Base-by-base conservation (phyloP, 1,140 invertebrate genomes). In the Physella acuta region DNA sequence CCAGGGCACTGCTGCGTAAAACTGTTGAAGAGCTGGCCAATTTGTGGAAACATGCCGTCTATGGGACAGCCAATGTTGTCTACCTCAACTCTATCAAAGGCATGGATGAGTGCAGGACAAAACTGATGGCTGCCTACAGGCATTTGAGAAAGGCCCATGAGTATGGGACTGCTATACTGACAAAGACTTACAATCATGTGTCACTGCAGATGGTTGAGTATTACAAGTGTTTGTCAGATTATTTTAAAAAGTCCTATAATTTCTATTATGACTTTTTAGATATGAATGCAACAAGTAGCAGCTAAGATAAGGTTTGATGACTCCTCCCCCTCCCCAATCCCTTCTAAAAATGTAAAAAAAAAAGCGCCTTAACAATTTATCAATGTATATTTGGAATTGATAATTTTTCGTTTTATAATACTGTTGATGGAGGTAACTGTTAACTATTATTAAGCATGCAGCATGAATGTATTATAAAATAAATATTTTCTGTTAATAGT, bases 91-190 rank as follows among this genome's bases (percentile, higher is more conserved):
- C 63, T 62, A 44, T 67, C 26, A 52, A 53, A 0, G 66, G 65
- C 1, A 58, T 60, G 34, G 36, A 64, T 24, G 52, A 63, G 14
- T 65, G 68, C 33, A 33, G 36, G 14, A 24, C 60, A 39, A 68
- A 69, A 33, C 53, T 74, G 2, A 71, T 28, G 28, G 16, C 34
- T 16, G 69, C 55, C 20, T 74, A 71, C 61, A 68, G 33, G 34
- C 58, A 71, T 63, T 69, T 74, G 44, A 65, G 56, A 24, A 68
- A 65, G 26, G 70, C 73, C 37, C 71, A 74, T 37, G 69, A 71
- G n/a, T 74, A 74, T 60, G 73, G 73, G 39, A 59, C 39, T 20
- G 61, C 44, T 24, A 63, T 67, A 14, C 49, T 71, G 20, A 34
- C 39, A 30, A 61, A 53, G 11, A 51, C 61, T 4, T 66, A 66